These are phyloP conservation scores for Augochlora pura DNA, from an alignment of 1,140 invertebrate species.

Conservation along the genomic window DNA sequence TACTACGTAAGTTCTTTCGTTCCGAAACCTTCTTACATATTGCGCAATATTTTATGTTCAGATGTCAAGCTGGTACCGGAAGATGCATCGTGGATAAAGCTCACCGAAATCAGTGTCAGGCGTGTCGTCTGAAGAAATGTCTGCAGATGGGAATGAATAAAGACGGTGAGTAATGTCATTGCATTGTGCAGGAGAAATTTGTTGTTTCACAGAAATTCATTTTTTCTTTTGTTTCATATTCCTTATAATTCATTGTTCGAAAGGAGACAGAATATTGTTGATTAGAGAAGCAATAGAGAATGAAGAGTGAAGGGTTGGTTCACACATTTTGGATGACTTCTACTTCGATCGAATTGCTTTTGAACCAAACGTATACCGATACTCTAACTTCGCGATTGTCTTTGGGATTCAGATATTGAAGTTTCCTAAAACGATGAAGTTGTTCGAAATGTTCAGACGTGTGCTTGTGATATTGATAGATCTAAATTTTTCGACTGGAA, in stretches of 20 bases:
- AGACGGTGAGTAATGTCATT: slow-evolving; percentile 90
- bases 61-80: slow-evolving; percentile 98
- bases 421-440: neutral
- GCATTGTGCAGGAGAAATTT: neutral
- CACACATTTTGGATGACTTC: slow-evolving; percentile 22
- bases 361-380: no score
- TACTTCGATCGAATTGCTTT: no score
- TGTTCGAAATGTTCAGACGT: slow-evolving; percentile 27
- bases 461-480: neutral
- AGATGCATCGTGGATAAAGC: slow-evolving; percentile 98
- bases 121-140: slow-evolving; percentile 98
- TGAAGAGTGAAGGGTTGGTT: neutral
- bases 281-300: neutral
- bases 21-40: neutral
- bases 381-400: no score
- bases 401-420: neutral
- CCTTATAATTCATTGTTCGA: neutral
- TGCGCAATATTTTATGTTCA: slow-evolving; percentile 77
- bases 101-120: slow-evolving; percentile 98
- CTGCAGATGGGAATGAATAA: slow-evolving; percentile 99
- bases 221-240: neutral
- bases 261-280: neutral
- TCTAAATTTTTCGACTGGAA: neutral
- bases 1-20: neutral
- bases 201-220: neutral